Conservation (phyloP, 2,888 invertebrate species). For the Trisateles emortualis region DNA sequence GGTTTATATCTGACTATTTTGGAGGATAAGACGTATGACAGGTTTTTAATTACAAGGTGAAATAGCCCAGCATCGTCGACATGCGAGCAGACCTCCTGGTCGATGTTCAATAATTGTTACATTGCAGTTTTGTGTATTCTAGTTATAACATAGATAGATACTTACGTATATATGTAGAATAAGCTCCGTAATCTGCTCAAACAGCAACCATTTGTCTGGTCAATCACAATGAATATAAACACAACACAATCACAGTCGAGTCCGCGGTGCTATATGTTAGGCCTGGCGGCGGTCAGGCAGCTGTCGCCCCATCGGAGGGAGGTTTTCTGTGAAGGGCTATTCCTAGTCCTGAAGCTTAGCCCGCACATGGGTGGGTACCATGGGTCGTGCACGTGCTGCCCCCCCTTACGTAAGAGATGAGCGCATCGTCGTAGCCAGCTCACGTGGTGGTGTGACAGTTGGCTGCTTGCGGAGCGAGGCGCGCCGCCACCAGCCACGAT, state of each 20-base stretch:
- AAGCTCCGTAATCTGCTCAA: conserved; percentile 22
- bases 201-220: conserved; percentile 40
- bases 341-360: conserved; percentile 97
- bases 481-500: conserved; percentile 54
- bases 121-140: no score
- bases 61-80: no score
- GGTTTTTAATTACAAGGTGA: no score
- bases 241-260: conserved; percentile 39
- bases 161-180: conserved; percentile 7
- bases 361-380: conserved; percentile 92
- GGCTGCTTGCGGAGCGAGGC: conserved; percentile 51
- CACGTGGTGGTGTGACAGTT: conserved; percentile 68
- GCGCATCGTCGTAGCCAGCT: conserved; percentile 49
- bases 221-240: conserved; percentile 32
- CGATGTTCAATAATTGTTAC: no score
- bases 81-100: no score
- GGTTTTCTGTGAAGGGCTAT: conserved; percentile 98
- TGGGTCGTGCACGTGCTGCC: conserved; percentile 65
- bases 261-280: conserved; percentile 30
- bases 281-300: conserved; percentile 77
- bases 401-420: conserved; percentile 72
- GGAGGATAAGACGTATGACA: no score
- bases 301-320: conserved; percentile 98
- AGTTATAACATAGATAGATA: background rate
- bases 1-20: no score